These are phyloP conservation scores for Creontiades dilutus DNA, from an alignment of 2,888 invertebrate genomes.

Conservation along the genomic window DNA sequence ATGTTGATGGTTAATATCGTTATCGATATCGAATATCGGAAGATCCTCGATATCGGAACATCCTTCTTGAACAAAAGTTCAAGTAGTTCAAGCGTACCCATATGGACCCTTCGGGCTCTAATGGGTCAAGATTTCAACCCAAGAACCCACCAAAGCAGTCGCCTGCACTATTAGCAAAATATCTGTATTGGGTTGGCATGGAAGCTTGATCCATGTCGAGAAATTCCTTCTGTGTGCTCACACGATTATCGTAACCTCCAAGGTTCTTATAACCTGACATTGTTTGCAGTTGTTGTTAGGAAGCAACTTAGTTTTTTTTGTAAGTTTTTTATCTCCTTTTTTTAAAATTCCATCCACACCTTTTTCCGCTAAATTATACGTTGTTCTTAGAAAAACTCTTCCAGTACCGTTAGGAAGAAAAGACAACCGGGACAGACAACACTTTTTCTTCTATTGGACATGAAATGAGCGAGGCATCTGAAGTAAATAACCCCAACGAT, in stretches of 20 bases:
- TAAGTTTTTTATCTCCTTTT: not conserved
- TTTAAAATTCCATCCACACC: not conserved
- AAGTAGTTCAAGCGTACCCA: too few species aligned
- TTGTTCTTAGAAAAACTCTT: not conserved
- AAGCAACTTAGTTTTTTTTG: not conserved
- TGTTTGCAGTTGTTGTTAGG: conserved; percentile 24
- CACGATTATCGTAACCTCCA: not conserved
- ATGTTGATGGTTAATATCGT: too few species aligned
- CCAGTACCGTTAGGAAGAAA: not conserved
- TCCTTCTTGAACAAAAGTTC: too few species aligned
- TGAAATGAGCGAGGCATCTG: conserved; percentile 54
- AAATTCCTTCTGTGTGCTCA: not conserved
- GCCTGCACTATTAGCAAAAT: too few species aligned
- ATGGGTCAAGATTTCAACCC: too few species aligned
- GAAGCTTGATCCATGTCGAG: too few species aligned
- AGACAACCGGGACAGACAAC: not conserved
- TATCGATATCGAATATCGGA: too few species aligned
- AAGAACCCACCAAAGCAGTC: too few species aligned
- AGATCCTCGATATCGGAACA: too few species aligned
- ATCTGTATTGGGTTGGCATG: too few species aligned
- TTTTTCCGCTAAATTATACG: not conserved
- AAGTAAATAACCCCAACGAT: conserved; percentile 24
- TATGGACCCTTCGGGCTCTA: too few species aligned
- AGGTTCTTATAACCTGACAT: conserved; percentile 1
- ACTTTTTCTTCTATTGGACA: not conserved